Percentiles rank a stretch among this genome's conserved stretches.
These are phyloP conservation scores for Zaprionus obscuricornis DNA, from an alignment of 2,888 invertebrate genomes.

Conservation along the genomic window DNA sequence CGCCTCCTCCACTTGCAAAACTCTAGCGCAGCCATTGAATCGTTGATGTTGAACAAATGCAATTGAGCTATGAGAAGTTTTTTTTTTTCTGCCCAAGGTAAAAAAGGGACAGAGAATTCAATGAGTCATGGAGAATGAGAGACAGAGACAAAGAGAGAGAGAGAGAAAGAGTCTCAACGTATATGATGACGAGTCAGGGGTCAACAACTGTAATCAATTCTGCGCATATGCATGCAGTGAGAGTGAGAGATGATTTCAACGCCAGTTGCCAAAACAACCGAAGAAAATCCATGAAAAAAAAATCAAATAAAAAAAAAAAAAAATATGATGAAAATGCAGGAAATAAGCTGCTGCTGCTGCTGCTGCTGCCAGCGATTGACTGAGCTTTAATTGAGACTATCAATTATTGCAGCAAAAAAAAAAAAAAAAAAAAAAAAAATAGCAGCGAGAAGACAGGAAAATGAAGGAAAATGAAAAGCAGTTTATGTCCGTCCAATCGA, in stretches of 20 bases:
- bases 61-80: slow-evolving; percentile 37
- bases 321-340: too few species aligned
- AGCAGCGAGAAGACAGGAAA: too few species aligned
- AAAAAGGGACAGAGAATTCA: not conserved
- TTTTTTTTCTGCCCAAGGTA: slow-evolving; percentile 1
- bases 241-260: slow-evolving; percentile 29
- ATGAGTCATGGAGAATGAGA: not conserved
- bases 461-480: too few species aligned
- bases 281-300: slow-evolving; percentile 11
- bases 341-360: too few species aligned
- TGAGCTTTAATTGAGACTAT: slow-evolving; percentile 19
- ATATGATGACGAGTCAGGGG: not conserved
- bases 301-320: not conserved
- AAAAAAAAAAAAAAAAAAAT: too few species aligned
- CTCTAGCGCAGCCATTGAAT: too few species aligned
- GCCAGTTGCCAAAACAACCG: slow-evolving; percentile 20
- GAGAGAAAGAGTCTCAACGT: too few species aligned
- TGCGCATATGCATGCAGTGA: slow-evolving; percentile 36
- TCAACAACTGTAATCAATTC: slow-evolving; percentile 50
- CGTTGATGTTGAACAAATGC: slow-evolving; percentile 62
- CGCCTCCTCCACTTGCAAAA: slow-evolving; percentile 1
- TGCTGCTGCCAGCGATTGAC: slow-evolving; percentile 2
- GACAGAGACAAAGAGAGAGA: not conserved
- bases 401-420: too few species aligned
- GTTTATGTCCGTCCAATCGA: too few species aligned